Conservation (phyloP, 2,797 vertebrate genomes). For the Coregonus suidteri region DNA sequence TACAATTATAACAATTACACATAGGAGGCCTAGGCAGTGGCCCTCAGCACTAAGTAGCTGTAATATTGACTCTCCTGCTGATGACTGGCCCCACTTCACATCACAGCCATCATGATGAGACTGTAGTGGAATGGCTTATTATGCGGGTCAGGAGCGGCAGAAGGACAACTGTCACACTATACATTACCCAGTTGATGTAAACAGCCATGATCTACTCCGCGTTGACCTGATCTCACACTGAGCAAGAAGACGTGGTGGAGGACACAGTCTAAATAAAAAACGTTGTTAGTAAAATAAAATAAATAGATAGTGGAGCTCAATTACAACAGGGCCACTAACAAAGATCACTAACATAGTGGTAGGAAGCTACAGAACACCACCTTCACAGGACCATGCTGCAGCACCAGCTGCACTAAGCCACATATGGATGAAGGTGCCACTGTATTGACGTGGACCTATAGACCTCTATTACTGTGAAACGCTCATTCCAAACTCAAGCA, state of each 20-base stretch:
- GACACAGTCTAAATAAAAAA: neutral
- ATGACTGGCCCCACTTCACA: conserved; percentile 48
- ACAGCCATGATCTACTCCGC: neutral
- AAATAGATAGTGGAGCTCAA: no score
- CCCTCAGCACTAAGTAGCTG: conserved; percentile 43
- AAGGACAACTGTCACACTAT: conserved; percentile 36
- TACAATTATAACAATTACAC: conserved; percentile 70
- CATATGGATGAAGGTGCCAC: neutral
- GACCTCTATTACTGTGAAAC: conserved; percentile 7
- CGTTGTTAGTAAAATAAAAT: neutral
- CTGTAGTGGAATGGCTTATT: conserved; percentile 26
- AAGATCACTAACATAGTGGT: neutral
- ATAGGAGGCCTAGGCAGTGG: conserved; percentile 43
- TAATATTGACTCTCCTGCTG: conserved; percentile 42
- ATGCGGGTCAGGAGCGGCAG: conserved; percentile 45
- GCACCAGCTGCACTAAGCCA: neutral
- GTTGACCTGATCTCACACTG: neutral
- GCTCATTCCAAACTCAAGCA: conserved; percentile 9
- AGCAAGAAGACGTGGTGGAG: neutral
- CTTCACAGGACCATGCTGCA: neutral
- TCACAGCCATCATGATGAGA: conserved; percentile 25
- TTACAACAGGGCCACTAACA: neutral
- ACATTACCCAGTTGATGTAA: conserved; percentile 40
- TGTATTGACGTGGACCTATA: conserved; percentile 8
- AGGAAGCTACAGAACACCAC: neutral